Base-by-base conservation (phyloP, 2,797 vertebrate species). In the Melopsittacus undulatus region DNA sequence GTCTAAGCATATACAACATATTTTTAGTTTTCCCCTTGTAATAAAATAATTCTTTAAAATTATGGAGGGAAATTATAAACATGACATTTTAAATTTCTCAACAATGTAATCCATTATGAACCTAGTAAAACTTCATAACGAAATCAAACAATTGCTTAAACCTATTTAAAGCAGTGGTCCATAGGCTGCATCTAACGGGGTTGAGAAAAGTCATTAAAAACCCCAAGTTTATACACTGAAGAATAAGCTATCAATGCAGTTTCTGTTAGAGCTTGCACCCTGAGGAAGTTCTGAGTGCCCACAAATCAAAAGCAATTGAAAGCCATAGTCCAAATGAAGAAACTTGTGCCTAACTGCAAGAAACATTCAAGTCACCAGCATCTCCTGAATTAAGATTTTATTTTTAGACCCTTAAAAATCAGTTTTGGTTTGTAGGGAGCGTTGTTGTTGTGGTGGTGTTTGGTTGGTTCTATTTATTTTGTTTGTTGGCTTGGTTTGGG, bases 251-350 rank as follows among this genome's bases (percentile, higher is more conserved):
- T 36, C 56, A 90, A 83, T 91, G 43, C 18, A 82, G 52, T 61
- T 86, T 78, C 38, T 87, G 21, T 46, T 43, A 79, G 14, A 75
- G 30, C 21, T 36, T 84, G 19, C 46, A 94, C 74, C 49, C 73
- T 49, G 29, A 59, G 48, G 36, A 94, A 26, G 6, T 51, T 86
- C 48, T 80, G 36, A 9, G 36, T 67, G 13, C 20, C 34, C 23
- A 86, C 38, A 89, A 87, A n/a, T 48, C 23, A 76, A 87, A 86
- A 91, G 32, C 13, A 82, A 46, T 20, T 54, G 49, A 86, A 90
- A 72, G 24, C 59, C 67, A 66, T 49, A 91, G 76, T 83, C 73
- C 52, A 23, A 94, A 92, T 70, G 61, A 92, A 94, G 79, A 91
- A 92, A 94, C 57, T 11, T 74, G 51, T 70, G 36, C 34, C 46